phyloP scores from a whole-genome alignment of 1,140 invertebrate genomes.

The Metaphire vulgaris region DNA sequence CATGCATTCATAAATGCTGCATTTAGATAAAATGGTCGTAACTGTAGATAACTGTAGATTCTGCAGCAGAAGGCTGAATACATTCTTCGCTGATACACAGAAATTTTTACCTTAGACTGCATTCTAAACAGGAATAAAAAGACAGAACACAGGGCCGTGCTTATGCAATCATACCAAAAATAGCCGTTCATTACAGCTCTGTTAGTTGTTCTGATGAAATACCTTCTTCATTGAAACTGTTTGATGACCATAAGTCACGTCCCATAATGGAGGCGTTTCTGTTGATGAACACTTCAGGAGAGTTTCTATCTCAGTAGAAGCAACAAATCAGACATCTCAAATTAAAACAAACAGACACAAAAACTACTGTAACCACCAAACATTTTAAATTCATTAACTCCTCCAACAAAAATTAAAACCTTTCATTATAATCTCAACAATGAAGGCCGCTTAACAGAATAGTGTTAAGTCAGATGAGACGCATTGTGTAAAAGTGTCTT shows the following conservation, averaged over 20 bases:
- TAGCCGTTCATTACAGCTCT: too few relatives aligned
- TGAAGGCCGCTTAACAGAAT: conserved; percentile 23
- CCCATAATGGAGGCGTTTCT: conserved; percentile 92
- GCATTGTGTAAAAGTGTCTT: too few relatives aligned
- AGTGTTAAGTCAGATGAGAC: too few relatives aligned
- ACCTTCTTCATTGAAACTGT: neutral
- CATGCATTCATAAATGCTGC: too few relatives aligned
- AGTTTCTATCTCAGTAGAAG: conserved; percentile 84
- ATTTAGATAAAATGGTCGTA: too few relatives aligned
- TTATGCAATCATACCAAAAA: too few relatives aligned
- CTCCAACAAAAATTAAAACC: too few relatives aligned
- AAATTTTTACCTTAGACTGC: conserved; percentile 90
- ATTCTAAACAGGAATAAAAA: conserved; percentile 54
- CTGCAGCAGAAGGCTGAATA: conserved; percentile 80
- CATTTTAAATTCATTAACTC: too few relatives aligned
- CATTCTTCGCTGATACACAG: conserved; percentile 76
- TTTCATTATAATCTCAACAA: neutral
- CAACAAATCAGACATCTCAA: conserved; percentile 71
- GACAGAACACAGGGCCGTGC: neutral
- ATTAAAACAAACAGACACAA: conserved; percentile 7
- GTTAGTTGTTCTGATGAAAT: too few relatives aligned
- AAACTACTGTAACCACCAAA: too few relatives aligned
- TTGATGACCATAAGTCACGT: conserved; percentile 27
- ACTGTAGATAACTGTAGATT: conserved; percentile 71
- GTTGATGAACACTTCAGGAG: conserved; percentile 70